Evolutionary conservation across 1,140 invertebrate genomes (phyloP).

Genomic region (Probaryconus sp.): DNA sequence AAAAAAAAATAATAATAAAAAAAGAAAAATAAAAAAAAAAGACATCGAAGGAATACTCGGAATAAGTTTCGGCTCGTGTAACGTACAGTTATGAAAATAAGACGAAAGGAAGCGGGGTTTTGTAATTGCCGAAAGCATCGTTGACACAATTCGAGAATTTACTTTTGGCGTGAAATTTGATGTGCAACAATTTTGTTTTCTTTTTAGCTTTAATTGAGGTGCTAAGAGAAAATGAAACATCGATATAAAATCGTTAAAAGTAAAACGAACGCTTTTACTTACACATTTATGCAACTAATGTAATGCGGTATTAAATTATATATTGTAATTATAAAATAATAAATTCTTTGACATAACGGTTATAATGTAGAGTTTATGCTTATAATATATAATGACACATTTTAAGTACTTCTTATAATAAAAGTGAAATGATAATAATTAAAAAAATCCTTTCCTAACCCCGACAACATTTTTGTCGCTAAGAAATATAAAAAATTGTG

Average conservation of each 20-base stretch:
- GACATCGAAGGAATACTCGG: slow-evolving; percentile 26
- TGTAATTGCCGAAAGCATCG: slow-evolving; percentile 41
- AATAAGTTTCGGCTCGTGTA: slow-evolving; percentile 16
- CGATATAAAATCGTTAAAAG: background rate
- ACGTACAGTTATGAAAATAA: slow-evolving; percentile 52
- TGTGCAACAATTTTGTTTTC: slow-evolving; percentile 14
- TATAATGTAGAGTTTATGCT: too few species aligned
- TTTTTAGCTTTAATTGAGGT: slow-evolving; percentile 25
- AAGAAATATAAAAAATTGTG: too few species aligned
- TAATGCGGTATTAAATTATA: slow-evolving; percentile 3
- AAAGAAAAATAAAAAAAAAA: slow-evolving; percentile 18
- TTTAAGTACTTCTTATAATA: too few species aligned
- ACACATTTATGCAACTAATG: slow-evolving; percentile 9
- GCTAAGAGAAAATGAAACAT: too few species aligned
- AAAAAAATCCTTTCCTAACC: too few species aligned
- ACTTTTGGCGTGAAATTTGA: slow-evolving; percentile 21
- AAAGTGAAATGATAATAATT: too few species aligned
- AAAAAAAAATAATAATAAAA: too few species aligned
- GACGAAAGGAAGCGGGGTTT: slow-evolving; percentile 25
- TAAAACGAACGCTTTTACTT: slow-evolving; percentile 19
- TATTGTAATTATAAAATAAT: background rate
- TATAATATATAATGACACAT: too few species aligned
- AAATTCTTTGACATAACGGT: too few species aligned
- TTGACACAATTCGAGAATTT: slow-evolving; percentile 45
- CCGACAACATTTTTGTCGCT: too few species aligned